Evolutionary conservation across 2,888 invertebrate genomes (phyloP).

Genomic region (Meliscaeva auricollis): DNA sequence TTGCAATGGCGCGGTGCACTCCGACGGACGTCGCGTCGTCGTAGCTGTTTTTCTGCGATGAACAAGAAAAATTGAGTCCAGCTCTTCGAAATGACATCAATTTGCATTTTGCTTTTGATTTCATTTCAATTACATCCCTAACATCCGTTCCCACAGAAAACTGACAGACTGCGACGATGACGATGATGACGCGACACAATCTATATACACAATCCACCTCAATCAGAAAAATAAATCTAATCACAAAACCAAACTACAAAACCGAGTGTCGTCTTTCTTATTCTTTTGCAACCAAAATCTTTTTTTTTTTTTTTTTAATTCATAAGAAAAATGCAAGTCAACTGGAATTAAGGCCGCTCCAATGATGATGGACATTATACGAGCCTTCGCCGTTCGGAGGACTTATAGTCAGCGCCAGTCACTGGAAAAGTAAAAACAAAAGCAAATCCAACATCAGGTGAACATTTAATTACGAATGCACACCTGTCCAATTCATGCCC

Average conservation of each 20-base stretch:
- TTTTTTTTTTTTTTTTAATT: not conserved
- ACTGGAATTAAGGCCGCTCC: constrained; percentile 44
- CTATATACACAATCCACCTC: constrained; percentile 13
- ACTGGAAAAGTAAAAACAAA: constrained; percentile 50
- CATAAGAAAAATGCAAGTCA: constrained; percentile 38
- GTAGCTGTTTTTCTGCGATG: not conserved
- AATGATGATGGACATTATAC: constrained; percentile 53
- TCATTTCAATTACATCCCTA: constrained; percentile 68
- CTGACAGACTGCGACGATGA: constrained; percentile 11
- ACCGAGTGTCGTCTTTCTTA: constrained; percentile 23
- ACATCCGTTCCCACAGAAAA: constrained; percentile 71
- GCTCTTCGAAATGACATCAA: constrained; percentile 60
- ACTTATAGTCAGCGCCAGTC: constrained; percentile 55
- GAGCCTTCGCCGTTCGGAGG: not conserved
- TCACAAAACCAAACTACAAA: constrained; percentile 21
- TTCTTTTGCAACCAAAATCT: too few relatives aligned
- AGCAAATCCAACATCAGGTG: constrained; percentile 43
- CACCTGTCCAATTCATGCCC: constrained; percentile 65
- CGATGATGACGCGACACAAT: not conserved
- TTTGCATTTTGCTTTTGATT: constrained; percentile 75
- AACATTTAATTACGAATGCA: constrained; percentile 73
- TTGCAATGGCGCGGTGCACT: too few relatives aligned
- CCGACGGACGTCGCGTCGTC: not conserved
- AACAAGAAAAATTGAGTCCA: constrained; percentile 36
- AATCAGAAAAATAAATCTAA: constrained; percentile 59